phyloP scores from a whole-genome alignment of 1,140 invertebrate genomes.

The Calliopsis andreniformis region DNA sequence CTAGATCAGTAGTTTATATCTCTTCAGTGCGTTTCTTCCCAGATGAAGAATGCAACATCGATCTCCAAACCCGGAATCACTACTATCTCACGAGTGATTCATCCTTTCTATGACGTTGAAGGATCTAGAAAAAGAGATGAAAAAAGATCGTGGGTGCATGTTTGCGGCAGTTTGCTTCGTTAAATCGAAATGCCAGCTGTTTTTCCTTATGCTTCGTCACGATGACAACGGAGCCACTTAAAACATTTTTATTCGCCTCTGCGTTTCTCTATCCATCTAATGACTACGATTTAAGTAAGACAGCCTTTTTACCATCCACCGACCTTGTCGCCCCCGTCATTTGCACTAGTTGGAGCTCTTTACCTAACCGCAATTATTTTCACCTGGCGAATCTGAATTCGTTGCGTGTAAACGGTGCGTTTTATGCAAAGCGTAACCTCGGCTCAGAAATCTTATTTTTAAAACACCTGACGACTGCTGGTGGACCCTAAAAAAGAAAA shows the following conservation, averaged over 20 bases:
- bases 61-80: constrained; percentile 5
- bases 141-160: constrained; percentile 7
- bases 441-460: constrained; percentile 25
- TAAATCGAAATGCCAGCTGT: constrained; percentile 40
- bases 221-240: constrained; percentile 8
- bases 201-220: constrained; percentile 37
- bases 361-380: constrained; percentile 60
- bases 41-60: neutral
- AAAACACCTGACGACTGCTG: constrained; percentile 14
- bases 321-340: constrained; percentile 59
- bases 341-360: constrained; percentile 37
- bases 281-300: constrained; percentile 49
- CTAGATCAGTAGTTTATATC: neutral
- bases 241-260: constrained; percentile 14
- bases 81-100: constrained; percentile 18
- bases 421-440: constrained; percentile 25
- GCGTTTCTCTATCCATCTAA: constrained; percentile 35
- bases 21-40: neutral
- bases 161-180: constrained; percentile 26
- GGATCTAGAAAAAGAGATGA: neutral
- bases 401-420: constrained; percentile 11
- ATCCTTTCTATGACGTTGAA: neutral
- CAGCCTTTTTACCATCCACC: constrained; percentile 38
- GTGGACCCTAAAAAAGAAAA: neutral
- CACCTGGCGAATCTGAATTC: constrained; percentile 36